Conservation (phyloP, 2,113 vertebrate species). For the Origma solitaria region DNA sequence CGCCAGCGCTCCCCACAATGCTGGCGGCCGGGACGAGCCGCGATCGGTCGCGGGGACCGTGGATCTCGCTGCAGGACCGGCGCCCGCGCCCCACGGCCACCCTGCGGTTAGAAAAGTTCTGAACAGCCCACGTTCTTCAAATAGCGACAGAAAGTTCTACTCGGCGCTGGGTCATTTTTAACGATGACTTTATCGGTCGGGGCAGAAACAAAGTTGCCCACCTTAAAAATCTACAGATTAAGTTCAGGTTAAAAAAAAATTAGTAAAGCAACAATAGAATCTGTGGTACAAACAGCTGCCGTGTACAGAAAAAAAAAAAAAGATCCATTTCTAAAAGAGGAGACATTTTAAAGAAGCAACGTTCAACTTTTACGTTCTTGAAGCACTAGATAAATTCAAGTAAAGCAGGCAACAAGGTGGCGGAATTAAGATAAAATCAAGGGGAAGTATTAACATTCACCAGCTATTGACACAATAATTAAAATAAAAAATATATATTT, state of each 20-base stretch:
- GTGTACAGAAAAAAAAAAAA: background rate
- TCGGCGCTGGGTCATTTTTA: fast-evolving
- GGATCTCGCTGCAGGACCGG: background rate
- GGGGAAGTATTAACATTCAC: background rate
- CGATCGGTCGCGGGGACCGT: background rate
- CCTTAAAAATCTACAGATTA: background rate
- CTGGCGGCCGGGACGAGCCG: background rate
- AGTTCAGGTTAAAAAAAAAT: background rate
- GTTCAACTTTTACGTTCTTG: background rate
- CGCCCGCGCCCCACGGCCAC: background rate
- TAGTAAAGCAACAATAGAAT: background rate
- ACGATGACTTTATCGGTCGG: background rate
- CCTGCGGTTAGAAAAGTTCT: background rate
- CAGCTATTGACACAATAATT: background rate
- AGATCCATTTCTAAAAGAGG: background rate
- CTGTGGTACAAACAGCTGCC: background rate
- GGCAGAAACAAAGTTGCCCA: background rate
- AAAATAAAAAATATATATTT: background rate
- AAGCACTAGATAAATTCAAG: background rate
- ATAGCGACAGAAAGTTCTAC: background rate
- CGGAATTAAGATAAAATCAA: background rate
- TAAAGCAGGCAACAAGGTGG: background rate
- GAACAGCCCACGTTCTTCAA: background rate
- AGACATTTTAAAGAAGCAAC: background rate
- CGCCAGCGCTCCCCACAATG: background rate